Evolutionary conservation across 2,113 vertebrate genomes (phyloP), one percentile per base, ranked within the genome.

Genomic region (Hassar affinis): DNA sequence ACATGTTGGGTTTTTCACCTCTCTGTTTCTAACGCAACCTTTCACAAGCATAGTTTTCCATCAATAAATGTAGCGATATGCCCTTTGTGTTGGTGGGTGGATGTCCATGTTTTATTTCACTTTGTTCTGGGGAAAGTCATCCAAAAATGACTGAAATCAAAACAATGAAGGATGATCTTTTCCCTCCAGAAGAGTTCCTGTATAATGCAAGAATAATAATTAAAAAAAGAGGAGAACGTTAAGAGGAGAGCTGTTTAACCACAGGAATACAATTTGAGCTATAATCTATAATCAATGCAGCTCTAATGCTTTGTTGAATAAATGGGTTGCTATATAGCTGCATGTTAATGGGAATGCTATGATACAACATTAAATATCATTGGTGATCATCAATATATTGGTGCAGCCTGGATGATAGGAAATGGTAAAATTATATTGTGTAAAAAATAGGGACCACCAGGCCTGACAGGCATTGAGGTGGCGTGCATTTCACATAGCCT

Each of bases 1-100:
- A 77, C 74, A 77, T 77, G 74, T 56, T 77, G 33, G 74, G 35
- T 61, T 45, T 79, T 79, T 79, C 56, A 54, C 77, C 54, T 79
- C 49, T 74, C 64, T 22, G 49, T 59, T 78, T 79, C 10, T 38
- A 68, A 62, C 10, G 1, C 6, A 47, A 79, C 77, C 35, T 61
- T 79, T 79, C n/a, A 59, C 56, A 25, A 27, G 35, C 20, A 59
- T 59, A 59, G 59, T 56, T 59, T n/a, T 78, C 51, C 14, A 61
- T 79, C 14, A 45, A 7, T 27, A 78, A 42, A 78, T 59, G 22
- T 54, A 78, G 22, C 2, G 6, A n/a, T 61, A n/a, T 59, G 38
- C 14, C 25, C 15, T 56, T 78, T 59, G 33, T 17, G 54, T 78
- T 42, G 33, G 45, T 22, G 49, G 17, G 8, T 14, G 4, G 30